Percentiles rank a stretch among this genome's conserved stretches.
Evolutionary conservation across 2,888 invertebrate species (phyloP).

Genomic region (Gasteruption jaculator): DNA sequence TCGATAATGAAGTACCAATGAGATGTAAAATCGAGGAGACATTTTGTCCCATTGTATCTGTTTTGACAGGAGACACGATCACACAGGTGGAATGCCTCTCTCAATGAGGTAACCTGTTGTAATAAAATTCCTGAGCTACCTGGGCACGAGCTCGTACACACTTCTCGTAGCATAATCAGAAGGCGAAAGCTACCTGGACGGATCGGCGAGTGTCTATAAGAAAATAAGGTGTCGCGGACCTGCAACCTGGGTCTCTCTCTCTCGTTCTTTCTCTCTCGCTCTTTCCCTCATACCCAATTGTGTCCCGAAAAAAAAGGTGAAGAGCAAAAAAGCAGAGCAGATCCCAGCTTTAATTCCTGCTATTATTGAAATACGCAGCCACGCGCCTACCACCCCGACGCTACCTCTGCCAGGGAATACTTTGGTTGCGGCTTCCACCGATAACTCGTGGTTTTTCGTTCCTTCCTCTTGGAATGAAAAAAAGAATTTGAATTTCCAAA

Average conservation of each 20-base stretch:
- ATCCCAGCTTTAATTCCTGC: constrained; percentile 36
- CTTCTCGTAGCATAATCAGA: constrained; percentile 28
- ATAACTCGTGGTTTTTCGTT: too few species aligned
- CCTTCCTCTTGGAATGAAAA: too few species aligned
- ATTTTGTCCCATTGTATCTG: neutral
- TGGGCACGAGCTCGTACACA: constrained; percentile 18
- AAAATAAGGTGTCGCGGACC: constrained; percentile 24
- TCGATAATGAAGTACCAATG: too few species aligned
- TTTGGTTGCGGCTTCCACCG: too few species aligned
- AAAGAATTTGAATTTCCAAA: too few species aligned
- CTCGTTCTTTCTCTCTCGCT: constrained; percentile 13
- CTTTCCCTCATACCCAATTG: constrained; percentile 23
- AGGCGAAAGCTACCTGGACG: constrained; percentile 29
- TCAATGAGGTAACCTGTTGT: constrained; percentile 39
- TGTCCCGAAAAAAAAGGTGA: constrained; percentile 22
- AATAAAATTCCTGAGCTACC: constrained; percentile 33
- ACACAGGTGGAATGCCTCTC: constrained; percentile 20
- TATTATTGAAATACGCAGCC: constrained; percentile 39
- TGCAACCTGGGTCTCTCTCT: constrained; percentile 15
- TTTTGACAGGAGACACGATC: constrained; percentile 23
- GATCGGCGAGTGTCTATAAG: constrained; percentile 12
- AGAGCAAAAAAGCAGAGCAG: constrained; percentile 22
- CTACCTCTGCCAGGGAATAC: too few species aligned
- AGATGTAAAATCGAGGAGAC: too few species aligned
- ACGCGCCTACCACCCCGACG: too few species aligned